A percentile compares a stretch with the other conserved stretches of the same genome.
Conservation (phyloP, 2,797 vertebrate species). For the Hozukius guyotensis region DNA sequence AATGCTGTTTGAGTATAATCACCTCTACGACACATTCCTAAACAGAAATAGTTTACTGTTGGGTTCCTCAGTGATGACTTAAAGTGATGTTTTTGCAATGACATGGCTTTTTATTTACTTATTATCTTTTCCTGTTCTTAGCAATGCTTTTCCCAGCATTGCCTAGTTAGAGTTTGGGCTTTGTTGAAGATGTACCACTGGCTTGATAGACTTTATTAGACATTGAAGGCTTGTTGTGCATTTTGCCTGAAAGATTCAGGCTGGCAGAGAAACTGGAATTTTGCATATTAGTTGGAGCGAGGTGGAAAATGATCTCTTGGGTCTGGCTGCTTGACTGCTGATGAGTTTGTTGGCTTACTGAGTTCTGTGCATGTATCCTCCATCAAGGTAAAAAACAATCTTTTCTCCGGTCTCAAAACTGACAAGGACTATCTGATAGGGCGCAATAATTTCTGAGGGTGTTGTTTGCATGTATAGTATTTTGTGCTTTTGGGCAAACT, state of each 20-base stretch:
- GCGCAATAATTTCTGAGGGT: background rate
- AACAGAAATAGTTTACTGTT: background rate
- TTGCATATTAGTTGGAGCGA: background rate
- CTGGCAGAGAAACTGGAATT: conserved; percentile 4
- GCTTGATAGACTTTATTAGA: background rate
- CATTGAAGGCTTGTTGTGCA: background rate
- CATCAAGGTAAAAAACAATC: background rate
- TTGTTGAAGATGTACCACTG: conserved; percentile 1
- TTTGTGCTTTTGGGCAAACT: background rate
- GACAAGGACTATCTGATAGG: background rate
- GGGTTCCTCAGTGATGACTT: conserved; percentile 14
- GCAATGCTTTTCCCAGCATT: background rate
- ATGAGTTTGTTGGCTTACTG: conserved; percentile 4
- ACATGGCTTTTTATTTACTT: conserved; percentile 4
- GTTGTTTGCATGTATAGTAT: background rate
- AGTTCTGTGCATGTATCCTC: background rate
- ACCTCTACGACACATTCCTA: background rate
- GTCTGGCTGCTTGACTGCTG: conserved; percentile 15
- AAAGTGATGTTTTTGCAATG: background rate
- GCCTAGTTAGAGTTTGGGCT: background rate
- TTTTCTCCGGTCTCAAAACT: background rate
- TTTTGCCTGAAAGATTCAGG: conserved; percentile 13
- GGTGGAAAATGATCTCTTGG: conserved; percentile 11
- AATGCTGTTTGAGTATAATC: conserved; percentile 1
- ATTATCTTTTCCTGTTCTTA: conserved; percentile 19